A percentile compares a stretch with the other conserved stretches of the same genome.
Conservation (phyloP, 2,888 invertebrate species). For the Deroplatys truncata region DNA sequence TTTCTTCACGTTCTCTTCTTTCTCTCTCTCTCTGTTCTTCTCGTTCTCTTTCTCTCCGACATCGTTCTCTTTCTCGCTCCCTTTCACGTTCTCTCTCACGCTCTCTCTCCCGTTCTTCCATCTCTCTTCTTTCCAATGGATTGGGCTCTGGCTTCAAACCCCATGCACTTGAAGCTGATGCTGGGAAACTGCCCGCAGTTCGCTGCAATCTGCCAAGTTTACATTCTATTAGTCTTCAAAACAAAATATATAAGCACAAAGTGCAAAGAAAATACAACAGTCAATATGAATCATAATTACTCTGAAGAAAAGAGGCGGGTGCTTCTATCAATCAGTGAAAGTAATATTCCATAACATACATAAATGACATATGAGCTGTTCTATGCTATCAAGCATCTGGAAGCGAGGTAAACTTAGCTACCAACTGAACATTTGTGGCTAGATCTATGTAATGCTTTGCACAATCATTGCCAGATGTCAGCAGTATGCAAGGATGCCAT, state of each 20-base stretch:
- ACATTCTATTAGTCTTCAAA: neutral
- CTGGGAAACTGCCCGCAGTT: slow-evolving; percentile 54
- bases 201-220: slow-evolving; percentile 50
- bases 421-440: too few relatives aligned
- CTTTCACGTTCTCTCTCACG: slow-evolving; percentile 42
- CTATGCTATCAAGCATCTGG: too few relatives aligned
- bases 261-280: neutral
- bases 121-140: slow-evolving; percentile 57
- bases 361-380: too few relatives aligned
- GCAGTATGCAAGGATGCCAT: too few relatives aligned
- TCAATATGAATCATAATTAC: too few relatives aligned
- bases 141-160: slow-evolving; percentile 62
- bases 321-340: too few relatives aligned
- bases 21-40: slow-evolving; percentile 61
- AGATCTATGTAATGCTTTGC: too few relatives aligned
- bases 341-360: too few relatives aligned
- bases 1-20: slow-evolving; percentile 51
- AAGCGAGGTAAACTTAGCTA: too few relatives aligned
- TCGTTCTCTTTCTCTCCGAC: slow-evolving; percentile 54
- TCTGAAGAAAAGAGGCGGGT: too few relatives aligned
- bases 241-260: slow-evolving; percentile 35
- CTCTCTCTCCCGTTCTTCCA: slow-evolving; percentile 52
- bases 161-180: slow-evolving; percentile 54
- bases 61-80: slow-evolving; percentile 39
- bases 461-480: too few relatives aligned